These are phyloP conservation scores for Dryobota labecula DNA, from an alignment of 2,888 invertebrate genomes.

Conservation along the genomic window DNA sequence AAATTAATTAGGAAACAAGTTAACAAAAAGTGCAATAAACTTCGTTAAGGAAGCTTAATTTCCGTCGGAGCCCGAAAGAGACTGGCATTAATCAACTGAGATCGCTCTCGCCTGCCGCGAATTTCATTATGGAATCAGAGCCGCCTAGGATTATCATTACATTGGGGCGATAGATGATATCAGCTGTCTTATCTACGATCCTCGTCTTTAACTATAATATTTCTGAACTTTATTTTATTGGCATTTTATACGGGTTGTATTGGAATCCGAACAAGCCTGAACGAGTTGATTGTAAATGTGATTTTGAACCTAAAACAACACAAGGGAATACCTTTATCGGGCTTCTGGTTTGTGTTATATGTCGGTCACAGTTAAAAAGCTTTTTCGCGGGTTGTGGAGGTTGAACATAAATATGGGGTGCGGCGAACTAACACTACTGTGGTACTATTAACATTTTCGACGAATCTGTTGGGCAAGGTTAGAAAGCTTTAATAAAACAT, in stretches of 20 bases:
- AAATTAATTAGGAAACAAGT: slow-evolving; percentile 87
- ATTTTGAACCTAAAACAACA: slow-evolving; percentile 60
- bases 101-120: slow-evolving; percentile 78
- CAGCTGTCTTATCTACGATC: slow-evolving; percentile 31
- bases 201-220: slow-evolving; percentile 33
- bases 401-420: slow-evolving; percentile 32
- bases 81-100: slow-evolving; percentile 84
- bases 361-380: slow-evolving; percentile 48
- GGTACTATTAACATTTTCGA: slow-evolving; percentile 26
- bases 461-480: slow-evolving; percentile 19
- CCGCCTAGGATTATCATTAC: slow-evolving; percentile 75
- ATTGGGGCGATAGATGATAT: slow-evolving; percentile 66
- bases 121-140: slow-evolving; percentile 80
- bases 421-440: slow-evolving; percentile 9
- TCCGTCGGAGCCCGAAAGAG: slow-evolving; percentile 79
- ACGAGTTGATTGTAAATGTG: slow-evolving; percentile 58
- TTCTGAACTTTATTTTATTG: slow-evolving; percentile 39
- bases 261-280: slow-evolving; percentile 23
- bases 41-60: slow-evolving; percentile 86
- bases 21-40: slow-evolving; percentile 87
- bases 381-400: slow-evolving; percentile 45
- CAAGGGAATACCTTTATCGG: slow-evolving; percentile 44
- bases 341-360: slow-evolving; percentile 56
- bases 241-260: slow-evolving; percentile 45
- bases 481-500: slow-evolving; percentile 12